Conservation (phyloP, 2,888 invertebrate species). For the Enoplolaimus lenunculus region DNA sequence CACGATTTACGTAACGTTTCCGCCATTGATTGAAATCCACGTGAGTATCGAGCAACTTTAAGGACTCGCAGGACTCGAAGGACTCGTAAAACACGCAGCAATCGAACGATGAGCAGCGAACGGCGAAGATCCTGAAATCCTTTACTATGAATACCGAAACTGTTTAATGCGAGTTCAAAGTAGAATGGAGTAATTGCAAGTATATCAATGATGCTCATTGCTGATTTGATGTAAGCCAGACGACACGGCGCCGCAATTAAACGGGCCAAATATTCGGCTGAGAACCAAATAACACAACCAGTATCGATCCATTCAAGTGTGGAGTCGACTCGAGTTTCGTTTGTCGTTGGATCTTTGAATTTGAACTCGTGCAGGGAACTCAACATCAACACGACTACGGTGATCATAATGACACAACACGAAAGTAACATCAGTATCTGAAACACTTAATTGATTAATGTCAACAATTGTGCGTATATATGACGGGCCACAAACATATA, state of each 20-base stretch:
- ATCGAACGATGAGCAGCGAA: not conserved
- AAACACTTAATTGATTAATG: too few relatives aligned
- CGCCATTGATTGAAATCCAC: constrained; percentile 13
- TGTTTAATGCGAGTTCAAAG: not conserved
- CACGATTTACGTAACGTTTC: not conserved
- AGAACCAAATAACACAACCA: constrained; percentile 20
- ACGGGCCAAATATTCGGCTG: constrained; percentile 14
- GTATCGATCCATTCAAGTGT: constrained; percentile 9
- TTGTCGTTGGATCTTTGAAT: not conserved
- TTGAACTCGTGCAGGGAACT: constrained; percentile 18
- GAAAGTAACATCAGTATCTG: constrained; percentile 14
- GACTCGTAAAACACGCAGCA: not conserved
- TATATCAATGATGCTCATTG: constrained; percentile 17
- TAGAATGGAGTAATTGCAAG: constrained; percentile 17
- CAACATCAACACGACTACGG: constrained; percentile 15
- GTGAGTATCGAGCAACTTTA: constrained; percentile 14
- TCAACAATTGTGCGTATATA: too few relatives aligned
- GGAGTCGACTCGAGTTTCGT: not conserved
- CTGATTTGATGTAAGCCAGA: not conserved
- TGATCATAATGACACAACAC: constrained; percentile 9
- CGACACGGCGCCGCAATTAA: not conserved
- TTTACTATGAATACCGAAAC: not conserved
- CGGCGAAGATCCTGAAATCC: constrained; percentile 8
- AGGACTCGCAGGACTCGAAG: constrained; percentile 18
- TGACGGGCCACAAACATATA: too few relatives aligned